Base-by-base conservation (phyloP, 2,888 invertebrate genomes). In the Cremastinae sp. region DNA sequence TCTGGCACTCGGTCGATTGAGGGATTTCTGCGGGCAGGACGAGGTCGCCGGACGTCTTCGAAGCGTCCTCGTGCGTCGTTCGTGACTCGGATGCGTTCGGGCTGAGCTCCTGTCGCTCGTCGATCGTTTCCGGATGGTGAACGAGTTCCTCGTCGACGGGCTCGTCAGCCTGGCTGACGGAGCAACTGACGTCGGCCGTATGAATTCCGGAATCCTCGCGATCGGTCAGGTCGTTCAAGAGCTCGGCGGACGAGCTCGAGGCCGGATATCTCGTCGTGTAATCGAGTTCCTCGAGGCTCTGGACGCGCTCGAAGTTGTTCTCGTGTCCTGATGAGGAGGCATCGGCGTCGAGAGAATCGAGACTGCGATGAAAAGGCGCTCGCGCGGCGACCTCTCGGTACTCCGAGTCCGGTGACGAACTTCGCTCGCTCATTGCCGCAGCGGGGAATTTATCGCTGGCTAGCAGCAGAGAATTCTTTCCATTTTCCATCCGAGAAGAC, bases 171-270 rank as follows among this genome's bases (percentile, higher is more conserved):
- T 95, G 95, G 83, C 93, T 93, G 18, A 93, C 93, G 34, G 93
- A 94, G 83, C 94, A 94, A 16, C 95, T 95, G 68, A 94, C 95
- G 86, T 95, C 94, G 1, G 95, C 95, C 3, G 95, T 94, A 82
- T 96, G 95, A 78, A 95, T 94, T 1, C 95, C 95, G 78, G 94
- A 94, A 85, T 96, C 96, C 89, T 96, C 96, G 45, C 93, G 92
- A 88, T 94, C 95, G 49, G 93, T 93, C 5, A 62, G 12, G 81
- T 94, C 91, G 54, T 92, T 92, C 79, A 93, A 91, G 85, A 94
- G 91, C 82, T 94, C 94, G n/a, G 91, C 90, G 2, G 92, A 91
- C 59, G 93, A 92, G 65, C 93, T 92, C 4, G 91, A 91, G 2
- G 91, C 90, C 4, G 92, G 90, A 78, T 92, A 91, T 80, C 91